These are phyloP conservation scores for Donacobius atricapilla DNA, from an alignment of 2,113 vertebrate species.

Conservation along the genomic window DNA sequence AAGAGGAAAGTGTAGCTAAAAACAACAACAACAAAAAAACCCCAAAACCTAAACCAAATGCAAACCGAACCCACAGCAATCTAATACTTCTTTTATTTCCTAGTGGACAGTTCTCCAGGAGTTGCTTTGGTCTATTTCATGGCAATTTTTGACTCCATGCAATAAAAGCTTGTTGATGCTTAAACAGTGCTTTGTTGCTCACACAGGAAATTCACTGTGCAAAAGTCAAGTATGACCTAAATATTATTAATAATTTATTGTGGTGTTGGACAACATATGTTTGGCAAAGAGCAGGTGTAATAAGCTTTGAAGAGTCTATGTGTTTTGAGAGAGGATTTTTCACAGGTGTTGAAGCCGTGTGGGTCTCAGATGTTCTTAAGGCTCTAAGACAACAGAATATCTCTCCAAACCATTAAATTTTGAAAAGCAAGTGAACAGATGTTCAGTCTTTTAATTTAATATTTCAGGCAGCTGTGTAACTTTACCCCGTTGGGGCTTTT, in stretches of 20 bases:
- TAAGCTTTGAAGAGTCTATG: constrained; percentile 69
- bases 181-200: not conserved
- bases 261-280: constrained; percentile 60
- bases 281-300: constrained; percentile 60
- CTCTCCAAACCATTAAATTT: constrained; percentile 76
- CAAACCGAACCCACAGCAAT: not conserved
- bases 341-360: constrained; percentile 70
- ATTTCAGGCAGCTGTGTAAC: constrained; percentile 78
- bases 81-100: not conserved
- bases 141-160: not conserved
- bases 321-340: constrained; percentile 55
- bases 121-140: not conserved
- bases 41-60: not conserved
- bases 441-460: constrained; percentile 78
- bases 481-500: constrained; percentile 21
- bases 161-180: not conserved
- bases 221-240: constrained; percentile 35
- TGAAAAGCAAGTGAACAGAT: constrained; percentile 78
- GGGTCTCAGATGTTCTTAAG: constrained; percentile 79
- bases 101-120: not conserved
- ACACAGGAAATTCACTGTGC: not conserved
- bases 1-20: not conserved
- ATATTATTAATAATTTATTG: constrained; percentile 67
- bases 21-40: too few relatives aligned
- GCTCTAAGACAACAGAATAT: constrained; percentile 80